Base-by-base conservation (phyloP, 2,888 invertebrate genomes). In the Eubasilissa splendida region DNA sequence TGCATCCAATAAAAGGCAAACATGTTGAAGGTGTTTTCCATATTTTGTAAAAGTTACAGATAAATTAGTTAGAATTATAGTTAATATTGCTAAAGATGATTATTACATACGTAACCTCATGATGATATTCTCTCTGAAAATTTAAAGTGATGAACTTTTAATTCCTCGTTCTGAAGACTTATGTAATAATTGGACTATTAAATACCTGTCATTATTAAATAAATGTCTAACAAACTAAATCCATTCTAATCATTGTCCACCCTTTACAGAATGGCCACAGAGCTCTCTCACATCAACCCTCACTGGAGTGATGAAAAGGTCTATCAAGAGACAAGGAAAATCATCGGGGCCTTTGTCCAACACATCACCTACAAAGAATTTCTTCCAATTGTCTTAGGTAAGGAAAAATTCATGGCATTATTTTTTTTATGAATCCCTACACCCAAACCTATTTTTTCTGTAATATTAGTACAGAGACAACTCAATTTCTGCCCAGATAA, bases 301-400 rank as follows among this genome's bases (percentile, higher is more conserved):
- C 95, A 95, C 85, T 97, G 97, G 97, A 94, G 94, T 85, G 97
- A 97, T 86, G 97, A 97, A 86, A 94, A 94, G 86, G 89, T 96
- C 11, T 97, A 94, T 87, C 96, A 96, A 86, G 97, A 97, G 88
- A 93, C 96, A 0, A 90, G 97, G 33, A 93, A 94, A 84, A 95
- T 97, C 74, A 91, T 97, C 4, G 94, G 94, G 0, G 96, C 96
- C 12, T 91, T 95, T 87, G 89, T 96, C 73, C 97, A 97, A 86
- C 96, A 96, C 85, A 95, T 97, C 79, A 96, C 95, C 0, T 97
- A 95, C 85, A 91, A 94, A 3, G 96, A 97, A 87, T 96, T 95
- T 87, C 87, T 97, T 81, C 96, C 97, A 0, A 92, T 96, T 53
- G 91, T 97, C 14, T 88, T 96, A 83, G 95, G 94, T 93, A 85